Evolutionary conservation across 2,113 vertebrate species (phyloP).

Genomic region (Ifrita kowaldi): DNA sequence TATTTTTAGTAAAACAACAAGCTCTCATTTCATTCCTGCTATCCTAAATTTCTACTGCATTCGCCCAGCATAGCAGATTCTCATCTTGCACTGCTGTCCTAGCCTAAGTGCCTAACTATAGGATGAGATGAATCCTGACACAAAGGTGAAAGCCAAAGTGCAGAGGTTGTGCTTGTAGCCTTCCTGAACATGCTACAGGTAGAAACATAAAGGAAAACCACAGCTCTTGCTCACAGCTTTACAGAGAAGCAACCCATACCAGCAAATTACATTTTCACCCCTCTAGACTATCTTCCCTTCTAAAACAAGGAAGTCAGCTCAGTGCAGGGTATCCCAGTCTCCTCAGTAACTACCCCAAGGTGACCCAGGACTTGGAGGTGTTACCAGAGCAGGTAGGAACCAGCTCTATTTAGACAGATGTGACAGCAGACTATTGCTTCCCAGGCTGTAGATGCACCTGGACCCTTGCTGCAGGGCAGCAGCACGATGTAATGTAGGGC

Average conservation of each 20-base stretch:
- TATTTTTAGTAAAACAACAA: neutral
- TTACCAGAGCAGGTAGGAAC: neutral
- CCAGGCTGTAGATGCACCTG: neutral
- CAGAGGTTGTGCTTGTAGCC: neutral
- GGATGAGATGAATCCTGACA: neutral
- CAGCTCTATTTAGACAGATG: neutral
- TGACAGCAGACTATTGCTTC: neutral
- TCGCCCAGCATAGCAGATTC: neutral
- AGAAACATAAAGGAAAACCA: neutral
- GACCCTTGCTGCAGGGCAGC: neutral
- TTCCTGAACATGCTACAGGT: neutral
- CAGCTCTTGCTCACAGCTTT: neutral
- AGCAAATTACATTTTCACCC: neutral
- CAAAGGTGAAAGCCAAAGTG: neutral
- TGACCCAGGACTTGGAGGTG: neutral
- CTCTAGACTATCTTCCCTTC: neutral
- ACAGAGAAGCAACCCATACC: neutral
- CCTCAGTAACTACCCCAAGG: neutral
- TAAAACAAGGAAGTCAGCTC: neutral
- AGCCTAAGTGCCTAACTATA: neutral
- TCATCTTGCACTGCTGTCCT: neutral
- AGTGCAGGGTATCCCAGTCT: neutral
- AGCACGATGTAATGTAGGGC: fast-evolving
- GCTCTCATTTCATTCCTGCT: neutral
- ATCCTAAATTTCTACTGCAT: neutral